phyloP scores from a whole-genome alignment of 2,797 vertebrate species.

The Australoheros facetus region DNA sequence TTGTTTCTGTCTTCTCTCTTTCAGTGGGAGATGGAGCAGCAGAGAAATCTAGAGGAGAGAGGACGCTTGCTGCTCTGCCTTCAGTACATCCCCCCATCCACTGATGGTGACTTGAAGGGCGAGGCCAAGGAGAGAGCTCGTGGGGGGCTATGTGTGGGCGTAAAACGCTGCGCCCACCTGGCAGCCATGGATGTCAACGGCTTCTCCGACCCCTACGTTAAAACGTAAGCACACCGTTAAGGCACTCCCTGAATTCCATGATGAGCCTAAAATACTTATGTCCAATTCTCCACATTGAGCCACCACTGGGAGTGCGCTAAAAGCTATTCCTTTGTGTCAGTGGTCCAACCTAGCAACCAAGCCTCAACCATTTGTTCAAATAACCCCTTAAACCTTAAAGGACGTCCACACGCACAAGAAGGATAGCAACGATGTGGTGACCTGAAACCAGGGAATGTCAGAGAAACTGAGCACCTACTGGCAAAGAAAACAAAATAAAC shows the following conservation, averaged over 20 bases:
- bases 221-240: slow-evolving; percentile 82
- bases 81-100: slow-evolving; percentile 79
- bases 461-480: not conserved
- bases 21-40: slow-evolving; percentile 87
- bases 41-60: slow-evolving; percentile 87
- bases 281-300: not conserved
- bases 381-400: not conserved
- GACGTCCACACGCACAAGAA: not conserved
- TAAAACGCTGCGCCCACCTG: slow-evolving; percentile 89
- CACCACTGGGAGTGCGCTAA: not conserved
- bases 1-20: not conserved
- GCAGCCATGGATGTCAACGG: slow-evolving; percentile 94
- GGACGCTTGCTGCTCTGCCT: slow-evolving; percentile 88
- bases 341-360: not conserved
- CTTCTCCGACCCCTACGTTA: slow-evolving; percentile 91
- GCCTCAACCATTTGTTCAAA: not conserved
- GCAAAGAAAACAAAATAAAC: not conserved
- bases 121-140: slow-evolving; percentile 79
- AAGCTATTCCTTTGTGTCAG: not conserved
- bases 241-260: not conserved
- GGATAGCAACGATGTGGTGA: not conserved
- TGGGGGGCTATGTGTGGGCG: slow-evolving; percentile 87
- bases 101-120: slow-evolving; percentile 66
- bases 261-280: not conserved
- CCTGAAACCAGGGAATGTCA: not conserved